A percentile compares a stretch with the other conserved stretches of the same genome.
These are phyloP conservation scores for Drosophila saltans DNA, from an alignment of 1,140 invertebrate species.

Conservation along the genomic window DNA sequence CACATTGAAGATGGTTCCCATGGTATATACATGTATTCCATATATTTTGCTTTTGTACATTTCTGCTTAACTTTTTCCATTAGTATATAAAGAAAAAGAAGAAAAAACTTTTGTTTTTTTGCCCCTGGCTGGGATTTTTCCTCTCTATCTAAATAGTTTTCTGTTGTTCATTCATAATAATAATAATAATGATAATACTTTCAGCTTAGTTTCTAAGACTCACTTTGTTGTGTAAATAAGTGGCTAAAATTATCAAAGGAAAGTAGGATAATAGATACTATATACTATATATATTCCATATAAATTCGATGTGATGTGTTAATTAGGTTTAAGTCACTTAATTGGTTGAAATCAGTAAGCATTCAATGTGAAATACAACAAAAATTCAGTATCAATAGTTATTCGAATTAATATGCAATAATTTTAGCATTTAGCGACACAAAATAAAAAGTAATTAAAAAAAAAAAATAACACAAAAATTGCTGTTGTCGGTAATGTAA, in stretches of 20 bases:
- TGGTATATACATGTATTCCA: neutral
- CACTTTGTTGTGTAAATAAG: conserved; percentile 9
- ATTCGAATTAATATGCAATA: conserved; percentile 27
- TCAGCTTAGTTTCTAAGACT: neutral
- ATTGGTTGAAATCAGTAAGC: conserved; percentile 7
- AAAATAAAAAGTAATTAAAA: neutral
- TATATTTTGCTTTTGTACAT: conserved; percentile 4
- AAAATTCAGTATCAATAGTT: conserved; percentile 4
- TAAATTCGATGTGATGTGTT: conserved; percentile 38
- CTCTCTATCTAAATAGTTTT: too few relatives aligned
- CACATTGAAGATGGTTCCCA: conserved; percentile 21
- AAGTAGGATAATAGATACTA: neutral
- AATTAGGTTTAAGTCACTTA: conserved; percentile 43
- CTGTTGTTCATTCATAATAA: too few relatives aligned
- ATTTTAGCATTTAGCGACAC: conserved; percentile 19
- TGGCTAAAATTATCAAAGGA: too few relatives aligned
- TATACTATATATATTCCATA: conserved; percentile 12
- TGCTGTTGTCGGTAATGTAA: neutral
- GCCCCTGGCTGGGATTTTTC: too few relatives aligned
- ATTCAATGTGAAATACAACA: neutral
- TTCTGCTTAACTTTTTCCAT: conserved; percentile 3
- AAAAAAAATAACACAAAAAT: neutral
- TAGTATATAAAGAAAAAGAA: neutral
- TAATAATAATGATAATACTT: neutral
- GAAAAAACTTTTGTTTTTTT: too few relatives aligned